Base-by-base conservation (phyloP, 2,888 invertebrate genomes). In the Cephus spinipes region DNA sequence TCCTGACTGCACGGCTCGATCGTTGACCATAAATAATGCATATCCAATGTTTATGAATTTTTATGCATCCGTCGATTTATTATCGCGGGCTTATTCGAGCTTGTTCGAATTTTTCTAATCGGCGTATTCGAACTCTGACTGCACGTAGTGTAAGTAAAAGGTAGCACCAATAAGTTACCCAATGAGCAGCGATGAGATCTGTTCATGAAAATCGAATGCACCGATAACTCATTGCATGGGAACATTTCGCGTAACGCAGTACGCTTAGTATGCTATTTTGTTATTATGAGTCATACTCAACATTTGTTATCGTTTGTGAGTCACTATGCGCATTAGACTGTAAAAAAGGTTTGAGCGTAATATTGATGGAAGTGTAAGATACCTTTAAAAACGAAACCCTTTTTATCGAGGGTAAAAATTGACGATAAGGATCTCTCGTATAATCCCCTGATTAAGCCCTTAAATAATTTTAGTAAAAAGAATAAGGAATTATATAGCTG, bases 11-110 rank as follows among this genome's bases (percentile, higher is more conserved):
- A 71, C 36, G 55, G 9, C 15, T 55, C 55, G 34, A 34, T n/a
- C 34, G 36, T 23, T 6, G 80, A 79, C 79, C 81, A 84, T 83
- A 85, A 84, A 85, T 84, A 81, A 85, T 85, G 83, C 83, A 85
- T 83, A 80, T 81, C 71, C 73, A 77, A 79, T 79, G 78, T 77
- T 77, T 81, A 84, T 83, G 84, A 85, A 85, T 85, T 84, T 85
- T 84, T 83, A 84, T 83, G 82, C 82, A 82, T 81, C 55, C 78
- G 79, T 77, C 79, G 79, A 79, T 80, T 78, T 77, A 77, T 82
- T 80, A 79, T 78, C 76, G 74, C 79, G 79, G 69, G 76, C 2
- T 55, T 2, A 55, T 55, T 55, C 9, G 55, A 55, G 23, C 55
- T 6, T 55, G 55, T 55, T 55, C 9, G 9, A 9, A 23, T 55